phyloP scores from a whole-genome alignment of 1,140 invertebrate species.

The Drosophila arawakana region DNA sequence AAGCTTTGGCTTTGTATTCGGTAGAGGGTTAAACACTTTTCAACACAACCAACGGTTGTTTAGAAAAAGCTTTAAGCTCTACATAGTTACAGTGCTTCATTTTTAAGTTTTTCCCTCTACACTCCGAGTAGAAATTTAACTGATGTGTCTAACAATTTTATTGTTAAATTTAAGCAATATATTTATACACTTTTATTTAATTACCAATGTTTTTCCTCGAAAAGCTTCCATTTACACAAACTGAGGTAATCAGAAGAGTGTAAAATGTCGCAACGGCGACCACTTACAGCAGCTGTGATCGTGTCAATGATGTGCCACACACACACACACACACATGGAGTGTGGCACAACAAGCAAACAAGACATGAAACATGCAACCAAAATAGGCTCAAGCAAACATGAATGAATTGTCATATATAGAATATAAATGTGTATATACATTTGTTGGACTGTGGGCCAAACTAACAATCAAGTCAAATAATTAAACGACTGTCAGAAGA shows the following conservation, averaged over 20 bases:
- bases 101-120: no score
- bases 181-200: neutral
- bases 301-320: slow-evolving; percentile 65
- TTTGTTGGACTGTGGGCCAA: slow-evolving; percentile 33
- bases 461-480: slow-evolving; percentile 73
- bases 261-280: slow-evolving; percentile 33
- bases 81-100: no score
- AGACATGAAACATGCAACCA: slow-evolving; percentile 47
- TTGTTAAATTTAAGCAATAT: neutral
- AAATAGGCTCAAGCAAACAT: slow-evolving; percentile 55
- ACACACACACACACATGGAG: slow-evolving; percentile 13
- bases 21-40: slow-evolving; percentile 1
- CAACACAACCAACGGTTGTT: no score
- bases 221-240: slow-evolving; percentile 1
- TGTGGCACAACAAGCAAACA: slow-evolving; percentile 26
- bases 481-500: slow-evolving; percentile 83
- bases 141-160: no score
- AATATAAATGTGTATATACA: neutral
- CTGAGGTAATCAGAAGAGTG: slow-evolving; percentile 21
- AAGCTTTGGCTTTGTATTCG: slow-evolving; percentile 5
- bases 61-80: no score
- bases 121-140: no score
- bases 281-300: slow-evolving; percentile 56
- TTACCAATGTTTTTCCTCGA: neutral
- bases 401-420: slow-evolving; percentile 59